Base-by-base conservation (phyloP, 2,888 invertebrate species). In the Malthinus seriepunctatus region DNA sequence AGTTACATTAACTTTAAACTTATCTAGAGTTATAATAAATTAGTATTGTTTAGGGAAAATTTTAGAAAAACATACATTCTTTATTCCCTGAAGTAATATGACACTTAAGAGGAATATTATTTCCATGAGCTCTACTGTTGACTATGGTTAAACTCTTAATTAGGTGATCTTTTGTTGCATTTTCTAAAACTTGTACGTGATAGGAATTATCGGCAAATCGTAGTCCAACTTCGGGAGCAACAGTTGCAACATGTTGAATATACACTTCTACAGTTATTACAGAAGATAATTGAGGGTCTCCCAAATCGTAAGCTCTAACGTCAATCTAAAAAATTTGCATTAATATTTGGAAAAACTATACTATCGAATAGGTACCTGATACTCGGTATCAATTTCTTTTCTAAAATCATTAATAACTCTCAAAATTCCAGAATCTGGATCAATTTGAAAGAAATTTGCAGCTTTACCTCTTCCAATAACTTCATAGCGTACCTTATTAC, bases 201-300 rank as follows among this genome's bases (percentile, higher is more conserved):
- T 94, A 95, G 0, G 89, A 84, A 46, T 90, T 91, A 72, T 95
- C 95, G 5, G 91, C 91, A 74, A 96, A 96, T 1, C 95, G 90
- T 31, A 95, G 81, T 1, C 92, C 92, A 5, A 88, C 86, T 81
- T 90, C 85, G 4, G 86, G 85, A 1, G 84, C 78, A 0, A 81
- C 79, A 2, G 78, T 79, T 0, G 91, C 88, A 0, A 90, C 87
- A 73, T 93, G 93, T 51, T 91, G 88, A 9, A 95, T 90, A 71
- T 88, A 92, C 3, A 96, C 86, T 0, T 89, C 90, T 0, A 95
- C 84, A 2, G 90, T 90, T 7, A 89, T 88, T 0, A 91, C 88
- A 0, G 93, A 91, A 0, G 90, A 90, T 69, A 94, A 81, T 69
- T 90, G 89, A 0, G 92, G 95, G 39, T 91, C 92, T 1, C 92